These are phyloP conservation scores for Dendronephthya gigantea DNA, from an alignment of 64 coral and sea anemone species.

Conservation along the genomic window DNA sequence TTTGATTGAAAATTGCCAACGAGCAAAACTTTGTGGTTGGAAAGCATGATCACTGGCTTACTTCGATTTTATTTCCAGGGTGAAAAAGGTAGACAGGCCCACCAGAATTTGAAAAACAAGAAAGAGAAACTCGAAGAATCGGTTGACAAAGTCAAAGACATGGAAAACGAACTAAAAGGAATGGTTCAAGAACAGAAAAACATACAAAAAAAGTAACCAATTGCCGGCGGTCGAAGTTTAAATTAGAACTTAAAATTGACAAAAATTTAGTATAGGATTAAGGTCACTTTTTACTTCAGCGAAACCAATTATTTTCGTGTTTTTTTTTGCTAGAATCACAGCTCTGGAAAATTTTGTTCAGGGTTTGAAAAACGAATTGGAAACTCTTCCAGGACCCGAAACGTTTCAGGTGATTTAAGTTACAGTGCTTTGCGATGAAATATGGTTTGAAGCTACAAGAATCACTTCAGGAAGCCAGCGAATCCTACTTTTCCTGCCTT, in stretches of 20 bases:
- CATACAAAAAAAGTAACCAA: constrained; percentile 68
- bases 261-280: too few species aligned
- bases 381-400: constrained; percentile 57
- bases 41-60: not conserved
- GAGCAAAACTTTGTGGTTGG: not conserved
- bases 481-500: too few species aligned
- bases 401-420: constrained; percentile 55
- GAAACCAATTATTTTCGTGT: too few species aligned
- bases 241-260: too few species aligned
- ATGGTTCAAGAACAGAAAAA: constrained; percentile 73
- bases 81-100: constrained; percentile 49
- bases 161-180: constrained; percentile 65
- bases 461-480: too few species aligned
- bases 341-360: constrained; percentile 70
- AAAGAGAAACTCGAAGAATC: constrained; percentile 72
- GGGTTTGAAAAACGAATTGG: constrained; percentile 60
- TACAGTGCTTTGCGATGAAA: too few species aligned
- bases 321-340: constrained; percentile 39
- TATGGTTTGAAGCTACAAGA: too few species aligned
- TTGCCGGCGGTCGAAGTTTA: too few species aligned
- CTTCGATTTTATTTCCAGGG: constrained; percentile 25
- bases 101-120: constrained; percentile 54
- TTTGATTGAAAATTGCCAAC: not conserved
- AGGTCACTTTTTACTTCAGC: too few species aligned
- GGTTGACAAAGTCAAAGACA: constrained; percentile 73